Evolutionary conservation across 2,113 vertebrate species (phyloP).

Genomic region (Nothobranchius furzeri): DNA sequence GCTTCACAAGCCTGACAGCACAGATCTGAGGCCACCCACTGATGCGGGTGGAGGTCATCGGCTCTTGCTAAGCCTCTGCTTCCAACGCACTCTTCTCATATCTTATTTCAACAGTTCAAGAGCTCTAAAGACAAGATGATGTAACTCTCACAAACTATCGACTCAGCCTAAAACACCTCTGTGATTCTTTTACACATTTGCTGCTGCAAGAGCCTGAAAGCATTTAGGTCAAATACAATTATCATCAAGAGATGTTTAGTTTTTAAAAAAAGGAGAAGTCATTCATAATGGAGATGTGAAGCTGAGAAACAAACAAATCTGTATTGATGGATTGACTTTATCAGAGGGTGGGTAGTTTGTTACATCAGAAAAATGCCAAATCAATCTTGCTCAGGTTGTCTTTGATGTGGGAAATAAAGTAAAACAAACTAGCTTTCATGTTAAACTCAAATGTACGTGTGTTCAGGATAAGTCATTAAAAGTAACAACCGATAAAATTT

Average conservation of each 20-base stretch:
- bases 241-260: conserved; percentile 3
- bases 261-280: background rate
- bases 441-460: too few relatives aligned
- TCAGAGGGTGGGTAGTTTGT: background rate
- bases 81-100: conserved; percentile 48
- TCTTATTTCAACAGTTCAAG: conserved; percentile 58
- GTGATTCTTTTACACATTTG: conserved; percentile 17
- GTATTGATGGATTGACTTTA: background rate
- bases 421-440: rapidly evolving
- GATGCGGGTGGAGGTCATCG: conserved; percentile 59
- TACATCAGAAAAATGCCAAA: background rate
- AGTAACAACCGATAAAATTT: too few relatives aligned
- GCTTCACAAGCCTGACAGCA: conserved; percentile 48
- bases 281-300: conserved; percentile 2
- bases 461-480: too few relatives aligned
- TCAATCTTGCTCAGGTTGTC: background rate
- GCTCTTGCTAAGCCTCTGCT: conserved; percentile 44
- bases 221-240: conserved; percentile 9
- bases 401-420: background rate
- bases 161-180: conserved; percentile 7
- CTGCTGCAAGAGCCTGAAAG: conserved; percentile 14
- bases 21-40: conserved; percentile 68
- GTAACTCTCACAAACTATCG: conserved; percentile 45
- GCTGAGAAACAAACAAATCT: conserved; percentile 9
- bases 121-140: conserved; percentile 38